Evolutionary conservation across 2,888 invertebrate genomes (phyloP).

Genomic region (Meteorus colon): DNA sequence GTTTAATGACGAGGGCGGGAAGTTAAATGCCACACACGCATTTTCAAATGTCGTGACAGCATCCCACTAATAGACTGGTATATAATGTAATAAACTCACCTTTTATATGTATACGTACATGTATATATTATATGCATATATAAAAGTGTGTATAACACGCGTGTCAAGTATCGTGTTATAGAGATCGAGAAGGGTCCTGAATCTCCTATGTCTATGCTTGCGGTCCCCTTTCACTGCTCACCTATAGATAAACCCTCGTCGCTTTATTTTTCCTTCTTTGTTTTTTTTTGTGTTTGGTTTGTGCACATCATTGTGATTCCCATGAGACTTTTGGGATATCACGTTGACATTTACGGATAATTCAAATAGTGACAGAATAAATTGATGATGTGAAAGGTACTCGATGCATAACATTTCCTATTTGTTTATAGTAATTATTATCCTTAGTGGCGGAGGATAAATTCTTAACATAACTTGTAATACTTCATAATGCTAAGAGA

Average conservation of each 20-base stretch:
- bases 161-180: conserved; percentile 28
- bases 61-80: conserved; percentile 65
- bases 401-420: too few species aligned
- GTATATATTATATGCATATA: neutral
- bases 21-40: conserved; percentile 66
- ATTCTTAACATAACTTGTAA: too few species aligned
- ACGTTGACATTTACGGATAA: conserved; percentile 4
- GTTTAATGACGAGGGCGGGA: conserved; percentile 48
- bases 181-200: conserved; percentile 9
- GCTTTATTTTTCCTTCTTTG: neutral
- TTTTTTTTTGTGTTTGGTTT: conserved; percentile 5
- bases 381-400: too few species aligned
- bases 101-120: neutral
- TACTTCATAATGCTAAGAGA: too few species aligned
- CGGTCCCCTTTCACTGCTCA: neutral
- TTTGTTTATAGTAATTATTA: too few species aligned
- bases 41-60: conserved; percentile 59
- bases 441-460: too few species aligned
- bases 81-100: conserved; percentile 9
- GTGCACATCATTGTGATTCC: neutral
- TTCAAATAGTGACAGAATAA: neutral
- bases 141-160: conserved; percentile 12
- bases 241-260: neutral
- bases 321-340: neutral
- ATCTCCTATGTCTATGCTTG: neutral